Evolutionary conservation across 35 echinoderm and acorn worm genomes (phyloP).

Genomic region (Eucidaris tribuloides): DNA sequence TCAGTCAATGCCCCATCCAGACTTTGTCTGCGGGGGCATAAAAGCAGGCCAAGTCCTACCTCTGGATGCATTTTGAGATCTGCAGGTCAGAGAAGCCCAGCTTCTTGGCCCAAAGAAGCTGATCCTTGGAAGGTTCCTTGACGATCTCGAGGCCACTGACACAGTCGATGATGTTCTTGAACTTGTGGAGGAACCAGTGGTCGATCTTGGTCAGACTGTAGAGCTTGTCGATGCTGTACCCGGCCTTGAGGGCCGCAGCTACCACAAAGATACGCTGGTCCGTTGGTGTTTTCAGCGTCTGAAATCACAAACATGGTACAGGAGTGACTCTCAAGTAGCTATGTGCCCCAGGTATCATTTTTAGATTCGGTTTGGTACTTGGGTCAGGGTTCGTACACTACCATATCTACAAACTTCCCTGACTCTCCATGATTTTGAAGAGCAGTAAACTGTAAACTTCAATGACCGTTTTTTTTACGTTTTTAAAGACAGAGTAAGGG

Average conservation of each 20-base stretch:
- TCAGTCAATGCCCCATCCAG: background rate
- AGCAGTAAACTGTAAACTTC: too few species aligned
- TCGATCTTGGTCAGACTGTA: slow-evolving; percentile 96
- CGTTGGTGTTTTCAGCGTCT: slow-evolving; percentile 80
- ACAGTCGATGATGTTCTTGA: slow-evolving; percentile 77
- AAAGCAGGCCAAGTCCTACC: slow-evolving; percentile 37
- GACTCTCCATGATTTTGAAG: too few species aligned
- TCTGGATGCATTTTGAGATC: slow-evolving; percentile 78
- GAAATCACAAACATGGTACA: too few species aligned
- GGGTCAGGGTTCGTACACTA: background rate
- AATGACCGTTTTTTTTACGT: too few species aligned
- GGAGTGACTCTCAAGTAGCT: too few species aligned
- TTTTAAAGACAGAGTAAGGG: too few species aligned
- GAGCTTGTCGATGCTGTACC: slow-evolving; percentile 81
- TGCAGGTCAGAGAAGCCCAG: slow-evolving; percentile 94
- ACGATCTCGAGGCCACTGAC: slow-evolving; percentile 28
- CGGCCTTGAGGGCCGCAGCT: slow-evolving; percentile 82
- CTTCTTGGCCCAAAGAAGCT: slow-evolving; percentile 72
- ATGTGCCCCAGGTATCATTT: too few species aligned
- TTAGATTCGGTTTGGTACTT: background rate
- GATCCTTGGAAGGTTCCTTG: slow-evolving; percentile 33
- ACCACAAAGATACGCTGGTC: slow-evolving; percentile 91
- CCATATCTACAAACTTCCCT: background rate
- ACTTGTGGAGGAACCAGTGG: slow-evolving; percentile 95
- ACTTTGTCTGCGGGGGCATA: background rate